phyloP scores from a whole-genome alignment of 2,888 invertebrate genomes.

The Monochamus alternatus region DNA sequence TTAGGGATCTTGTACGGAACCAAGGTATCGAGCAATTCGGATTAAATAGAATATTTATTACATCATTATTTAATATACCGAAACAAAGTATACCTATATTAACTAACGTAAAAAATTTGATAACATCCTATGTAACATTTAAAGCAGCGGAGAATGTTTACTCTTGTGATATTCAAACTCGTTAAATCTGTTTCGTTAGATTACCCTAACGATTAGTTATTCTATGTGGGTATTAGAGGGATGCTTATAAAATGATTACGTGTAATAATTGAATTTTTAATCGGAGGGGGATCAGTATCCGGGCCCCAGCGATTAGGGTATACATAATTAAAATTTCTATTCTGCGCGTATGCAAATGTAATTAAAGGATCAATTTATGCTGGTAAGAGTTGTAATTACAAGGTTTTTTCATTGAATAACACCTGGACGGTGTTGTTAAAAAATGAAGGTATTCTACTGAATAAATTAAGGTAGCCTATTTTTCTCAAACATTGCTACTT shows the following conservation, averaged over 20 bases:
- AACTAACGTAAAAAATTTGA: no score
- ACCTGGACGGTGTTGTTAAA: conserved; percentile 25
- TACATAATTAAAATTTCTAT: conserved; percentile 28
- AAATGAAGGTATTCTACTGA: conserved; percentile 8
- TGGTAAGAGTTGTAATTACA: conserved; percentile 29
- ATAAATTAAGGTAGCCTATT: conserved; percentile 9
- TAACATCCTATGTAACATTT: no score
- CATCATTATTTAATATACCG: no score
- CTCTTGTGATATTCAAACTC: not conserved
- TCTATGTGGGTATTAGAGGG: not conserved
- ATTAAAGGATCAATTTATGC: conserved; percentile 31
- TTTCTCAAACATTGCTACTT: conserved; percentile 16
- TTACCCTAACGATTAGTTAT: not conserved
- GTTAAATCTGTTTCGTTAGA: not conserved
- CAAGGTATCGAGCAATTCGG: no score
- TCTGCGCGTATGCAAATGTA: conserved; percentile 29
- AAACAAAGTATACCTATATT: no score
- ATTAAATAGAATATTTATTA: no score
- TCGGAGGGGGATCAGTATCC: conserved; percentile 11
- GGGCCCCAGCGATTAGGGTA: conserved; percentile 16
- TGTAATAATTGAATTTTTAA: conserved; percentile 19
- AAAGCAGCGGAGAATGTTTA: no score
- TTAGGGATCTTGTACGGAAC: no score
- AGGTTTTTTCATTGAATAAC: conserved; percentile 32
- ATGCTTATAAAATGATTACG: not conserved